phyloP scores from a whole-genome alignment of 2,113 vertebrate genomes.

The Alligator sinensis region DNA sequence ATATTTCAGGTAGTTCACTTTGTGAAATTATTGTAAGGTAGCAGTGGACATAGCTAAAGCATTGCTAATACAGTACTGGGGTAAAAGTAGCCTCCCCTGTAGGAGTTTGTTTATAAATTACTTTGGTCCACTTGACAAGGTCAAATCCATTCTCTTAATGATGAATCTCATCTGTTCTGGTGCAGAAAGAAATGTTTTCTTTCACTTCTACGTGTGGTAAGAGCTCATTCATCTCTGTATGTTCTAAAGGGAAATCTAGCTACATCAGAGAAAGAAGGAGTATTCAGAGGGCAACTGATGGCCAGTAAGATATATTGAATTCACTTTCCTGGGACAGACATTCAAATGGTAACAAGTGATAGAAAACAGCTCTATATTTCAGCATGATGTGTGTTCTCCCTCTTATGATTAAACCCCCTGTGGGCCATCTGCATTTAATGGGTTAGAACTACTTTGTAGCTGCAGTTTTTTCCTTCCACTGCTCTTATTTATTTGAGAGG shows the following conservation, averaged over 20 bases:
- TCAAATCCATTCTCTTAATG: slow-evolving; percentile 97
- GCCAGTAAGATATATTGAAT: slow-evolving; percentile 88
- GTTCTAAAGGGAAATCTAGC: slow-evolving; percentile 82
- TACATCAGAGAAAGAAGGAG: slow-evolving; percentile 85
- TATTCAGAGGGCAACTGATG: slow-evolving; percentile 86
- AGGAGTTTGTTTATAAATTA: slow-evolving; percentile 93
- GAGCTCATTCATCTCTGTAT: slow-evolving; percentile 89
- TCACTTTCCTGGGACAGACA: slow-evolving; percentile 86
- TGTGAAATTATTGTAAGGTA: slow-evolving; percentile 74
- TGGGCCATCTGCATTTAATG: slow-evolving; percentile 86
- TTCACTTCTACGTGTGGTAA: slow-evolving; percentile 87
- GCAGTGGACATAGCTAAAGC: slow-evolving; percentile 61
- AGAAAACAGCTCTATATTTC: slow-evolving; percentile 88
- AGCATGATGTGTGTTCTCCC: slow-evolving; percentile 81
- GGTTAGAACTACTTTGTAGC: slow-evolving; percentile 85
- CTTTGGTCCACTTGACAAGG: slow-evolving; percentile 92
- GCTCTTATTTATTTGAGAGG: slow-evolving; percentile 84
- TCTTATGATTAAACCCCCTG: slow-evolving; percentile 82
- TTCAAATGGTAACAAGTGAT: slow-evolving; percentile 87
- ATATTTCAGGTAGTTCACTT: slow-evolving; percentile 73
- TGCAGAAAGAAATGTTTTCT: slow-evolving; percentile 86
- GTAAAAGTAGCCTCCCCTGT: slow-evolving; percentile 78
- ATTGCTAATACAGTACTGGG: slow-evolving; percentile 71
- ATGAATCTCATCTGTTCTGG: slow-evolving; percentile 94
- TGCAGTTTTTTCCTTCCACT: slow-evolving; percentile 72